Percentiles rank a stretch among this genome's conserved stretches.
phyloP scores from a whole-genome alignment of 1,140 invertebrate genomes.

The Drosophila hydei region DNA sequence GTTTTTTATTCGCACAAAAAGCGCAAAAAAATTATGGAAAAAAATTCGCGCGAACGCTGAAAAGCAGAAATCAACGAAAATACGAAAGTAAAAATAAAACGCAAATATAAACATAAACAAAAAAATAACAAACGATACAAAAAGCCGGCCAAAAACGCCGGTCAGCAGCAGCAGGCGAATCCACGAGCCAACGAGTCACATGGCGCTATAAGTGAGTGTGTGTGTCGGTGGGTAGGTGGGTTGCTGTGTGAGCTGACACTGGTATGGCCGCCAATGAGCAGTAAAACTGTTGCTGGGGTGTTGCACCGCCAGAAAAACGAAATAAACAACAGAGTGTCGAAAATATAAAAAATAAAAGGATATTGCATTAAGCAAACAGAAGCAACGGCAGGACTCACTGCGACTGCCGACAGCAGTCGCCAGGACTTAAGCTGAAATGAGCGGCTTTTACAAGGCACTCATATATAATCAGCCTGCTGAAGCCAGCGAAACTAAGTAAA shows the following conservation, averaged over 20 bases:
- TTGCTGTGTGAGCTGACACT: constrained; percentile 22
- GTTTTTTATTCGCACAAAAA: constrained; percentile 75
- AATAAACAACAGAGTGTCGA: constrained; percentile 61
- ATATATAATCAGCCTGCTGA: not conserved
- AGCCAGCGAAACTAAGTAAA: not conserved
- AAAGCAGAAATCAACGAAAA: constrained; percentile 67
- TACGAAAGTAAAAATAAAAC: constrained; percentile 23
- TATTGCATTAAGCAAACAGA: constrained; percentile 27
- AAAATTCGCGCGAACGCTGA: constrained; percentile 53
- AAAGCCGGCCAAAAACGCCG: constrained; percentile 55
- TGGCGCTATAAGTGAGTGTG: constrained; percentile 23
- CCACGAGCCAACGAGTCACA: constrained; percentile 44
- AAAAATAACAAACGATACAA: constrained; percentile 51
- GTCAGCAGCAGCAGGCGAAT: constrained; percentile 48
- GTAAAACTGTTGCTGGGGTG: constrained; percentile 76
- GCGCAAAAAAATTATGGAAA: constrained; percentile 60
- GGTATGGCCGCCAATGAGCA: constrained; percentile 74
- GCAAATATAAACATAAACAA: constrained; percentile 34
- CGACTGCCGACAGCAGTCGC: not conserved
- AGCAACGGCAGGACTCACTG: not conserved
- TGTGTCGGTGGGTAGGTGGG: constrained; percentile 11
- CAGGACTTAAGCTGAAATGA: not conserved
- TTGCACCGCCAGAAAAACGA: constrained; percentile 44
- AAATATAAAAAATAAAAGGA: constrained; percentile 59
- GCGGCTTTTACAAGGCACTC: not conserved